Percentiles rank a stretch among this genome's conserved stretches.
phyloP scores from a whole-genome alignment of 2,797 vertebrate genomes.

The Bradypodion ventrale region DNA sequence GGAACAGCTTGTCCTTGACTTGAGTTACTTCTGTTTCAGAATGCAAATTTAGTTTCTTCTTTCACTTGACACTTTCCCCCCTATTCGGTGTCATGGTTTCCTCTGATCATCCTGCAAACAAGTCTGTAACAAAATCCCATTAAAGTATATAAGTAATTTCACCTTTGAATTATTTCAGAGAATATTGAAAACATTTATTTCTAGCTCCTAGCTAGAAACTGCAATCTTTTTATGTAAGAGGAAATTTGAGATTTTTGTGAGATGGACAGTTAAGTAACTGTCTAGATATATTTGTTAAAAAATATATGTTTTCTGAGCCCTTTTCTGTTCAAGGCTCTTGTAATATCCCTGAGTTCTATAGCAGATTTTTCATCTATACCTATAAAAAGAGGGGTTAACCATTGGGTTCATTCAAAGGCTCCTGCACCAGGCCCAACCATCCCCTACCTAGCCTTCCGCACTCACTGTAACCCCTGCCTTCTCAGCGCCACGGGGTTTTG shows the following conservation, averaged over 20 bases:
- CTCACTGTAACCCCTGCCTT: no score
- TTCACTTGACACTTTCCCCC: conserved; percentile 18
- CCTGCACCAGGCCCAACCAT: no score
- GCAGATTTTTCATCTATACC: background rate
- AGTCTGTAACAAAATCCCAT: conserved; percentile 33
- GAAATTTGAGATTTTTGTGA: conserved; percentile 25
- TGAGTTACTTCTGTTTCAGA: conserved; percentile 30
- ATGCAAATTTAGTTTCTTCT: conserved; percentile 25
- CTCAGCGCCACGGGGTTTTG: no score
- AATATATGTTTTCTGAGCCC: background rate
- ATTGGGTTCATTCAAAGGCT: no score
- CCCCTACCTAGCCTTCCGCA: no score
- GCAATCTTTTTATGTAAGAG: background rate
- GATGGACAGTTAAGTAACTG: conserved; percentile 9
- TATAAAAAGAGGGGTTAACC: no score
- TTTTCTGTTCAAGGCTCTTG: background rate
- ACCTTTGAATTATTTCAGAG: background rate
- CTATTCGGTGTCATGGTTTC: background rate
- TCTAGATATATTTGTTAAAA: background rate
- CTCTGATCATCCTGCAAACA: conserved; percentile 24
- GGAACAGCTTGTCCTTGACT: conserved; percentile 34
- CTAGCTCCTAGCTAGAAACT: conserved; percentile 10
- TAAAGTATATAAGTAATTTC: conserved; percentile 20
- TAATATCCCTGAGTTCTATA: background rate
- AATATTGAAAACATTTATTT: conserved; percentile 19